Percentiles rank a stretch among this genome's conserved stretches.
phyloP scores from a whole-genome alignment of 2,888 invertebrate species.

The Agapostemon virescens region DNA sequence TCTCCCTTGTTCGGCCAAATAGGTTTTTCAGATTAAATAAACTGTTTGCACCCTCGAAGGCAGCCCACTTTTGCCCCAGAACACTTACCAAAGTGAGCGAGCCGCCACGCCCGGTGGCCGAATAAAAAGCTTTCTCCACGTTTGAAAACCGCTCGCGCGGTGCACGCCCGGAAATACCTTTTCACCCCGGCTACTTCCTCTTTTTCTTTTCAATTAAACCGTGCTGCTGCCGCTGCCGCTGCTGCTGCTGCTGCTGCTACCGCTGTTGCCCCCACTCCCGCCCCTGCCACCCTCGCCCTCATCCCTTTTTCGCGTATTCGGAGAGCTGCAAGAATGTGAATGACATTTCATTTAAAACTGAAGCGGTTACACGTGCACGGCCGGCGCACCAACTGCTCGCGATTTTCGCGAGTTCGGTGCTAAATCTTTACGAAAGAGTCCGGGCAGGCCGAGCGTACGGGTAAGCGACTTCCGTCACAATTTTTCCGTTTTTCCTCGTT shows the following conservation, averaged over 20 bases:
- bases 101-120: slow-evolving; percentile 17
- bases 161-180: slow-evolving; percentile 36
- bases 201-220: slow-evolving; percentile 13
- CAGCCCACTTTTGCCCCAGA: slow-evolving; percentile 43
- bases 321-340: neutral
- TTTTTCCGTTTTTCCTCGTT: too few species aligned
- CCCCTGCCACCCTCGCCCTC: neutral
- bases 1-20: slow-evolving; percentile 52
- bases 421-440: neutral
- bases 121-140: slow-evolving; percentile 36
- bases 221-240: neutral
- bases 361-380: neutral
- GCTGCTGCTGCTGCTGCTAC: neutral
- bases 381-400: too few species aligned
- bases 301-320: neutral
- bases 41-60: slow-evolving; percentile 61
- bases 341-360: slow-evolving; percentile 12
- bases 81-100: slow-evolving; percentile 46
- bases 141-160: slow-evolving; percentile 24
- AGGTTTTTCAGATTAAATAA: slow-evolving; percentile 63
- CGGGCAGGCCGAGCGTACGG: too few species aligned
- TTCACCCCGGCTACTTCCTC: neutral
- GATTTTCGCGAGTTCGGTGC: neutral
- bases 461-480: too few species aligned
- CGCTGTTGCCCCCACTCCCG: neutral